These are phyloP conservation scores for Branchinecta lynchi DNA, from an alignment of 1,140 invertebrate genomes.

Conservation along the genomic window DNA sequence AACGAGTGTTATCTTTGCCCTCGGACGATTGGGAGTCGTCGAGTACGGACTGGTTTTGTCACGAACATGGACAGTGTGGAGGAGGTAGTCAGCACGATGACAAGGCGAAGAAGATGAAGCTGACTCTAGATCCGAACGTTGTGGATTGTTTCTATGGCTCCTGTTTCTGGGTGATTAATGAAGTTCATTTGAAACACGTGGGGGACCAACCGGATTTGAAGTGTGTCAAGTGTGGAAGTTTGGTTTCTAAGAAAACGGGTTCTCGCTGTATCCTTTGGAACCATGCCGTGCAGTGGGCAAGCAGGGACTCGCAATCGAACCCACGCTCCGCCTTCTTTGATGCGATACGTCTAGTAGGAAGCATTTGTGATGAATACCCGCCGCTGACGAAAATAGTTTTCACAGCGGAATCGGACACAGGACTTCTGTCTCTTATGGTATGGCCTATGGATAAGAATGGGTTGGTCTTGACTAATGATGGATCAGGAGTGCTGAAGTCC, in stretches of 20 bases:
- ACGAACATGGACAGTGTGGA: slow-evolving; percentile 11
- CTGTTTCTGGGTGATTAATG: background rate
- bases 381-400: too few species aligned
- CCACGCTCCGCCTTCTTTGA: too few species aligned
- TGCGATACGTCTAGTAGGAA: too few species aligned
- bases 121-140: background rate
- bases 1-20: slow-evolving; percentile 17
- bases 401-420: too few species aligned
- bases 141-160: slow-evolving; percentile 14
- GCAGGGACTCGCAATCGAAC: too few species aligned
- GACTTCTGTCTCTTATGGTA: too few species aligned
- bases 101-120: background rate
- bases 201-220: background rate
- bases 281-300: background rate
- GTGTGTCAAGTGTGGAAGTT: background rate
- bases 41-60: slow-evolving; percentile 18
- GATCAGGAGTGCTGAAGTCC: too few species aligned
- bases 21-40: slow-evolving; percentile 12
- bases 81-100: background rate
- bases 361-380: too few species aligned
- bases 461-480: too few species aligned
- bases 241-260: background rate
- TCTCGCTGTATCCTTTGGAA: background rate
- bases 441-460: too few species aligned
- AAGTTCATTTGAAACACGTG: background rate